Conservation (phyloP, 2,888 invertebrate genomes). For the Cecidostiba fungosa region DNA sequence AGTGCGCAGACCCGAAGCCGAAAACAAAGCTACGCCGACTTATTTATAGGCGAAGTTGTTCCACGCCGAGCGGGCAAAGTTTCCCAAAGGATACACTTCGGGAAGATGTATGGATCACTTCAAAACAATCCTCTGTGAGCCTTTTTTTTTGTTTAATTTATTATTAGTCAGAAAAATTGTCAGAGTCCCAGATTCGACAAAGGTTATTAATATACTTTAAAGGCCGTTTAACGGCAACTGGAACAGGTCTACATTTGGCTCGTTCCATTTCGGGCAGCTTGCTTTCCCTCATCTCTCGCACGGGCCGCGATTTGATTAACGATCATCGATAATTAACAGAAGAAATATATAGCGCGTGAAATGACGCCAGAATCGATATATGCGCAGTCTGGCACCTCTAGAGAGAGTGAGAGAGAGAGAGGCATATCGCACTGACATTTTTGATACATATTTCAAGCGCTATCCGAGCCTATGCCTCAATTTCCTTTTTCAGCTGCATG, state of each 20-base stretch:
- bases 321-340: slow-evolving; percentile 54
- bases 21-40: slow-evolving; percentile 59
- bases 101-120: not conserved
- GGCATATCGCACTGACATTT: slow-evolving; percentile 49
- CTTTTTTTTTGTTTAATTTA: not conserved
- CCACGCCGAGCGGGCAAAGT: not conserved
- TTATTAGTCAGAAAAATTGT: slow-evolving; percentile 18
- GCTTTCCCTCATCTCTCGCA: not conserved
- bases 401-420: not conserved
- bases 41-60: slow-evolving; percentile 68
- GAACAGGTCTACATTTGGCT: slow-evolving; percentile 32
- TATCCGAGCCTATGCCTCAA: slow-evolving; percentile 38
- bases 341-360: slow-evolving; percentile 23
- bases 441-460: slow-evolving; percentile 53
- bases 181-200: not conserved
- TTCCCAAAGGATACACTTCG: not conserved
- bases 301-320: slow-evolving; percentile 49
- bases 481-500: slow-evolving; percentile 20
- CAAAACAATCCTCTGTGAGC: not conserved
- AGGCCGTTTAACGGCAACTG: slow-evolving; percentile 4
- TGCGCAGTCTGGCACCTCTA: not conserved
- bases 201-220: slow-evolving; percentile 32
- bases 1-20: slow-evolving; percentile 9
- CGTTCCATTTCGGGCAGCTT: slow-evolving; percentile 29
- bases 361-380: slow-evolving; percentile 36